phyloP scores from a whole-genome alignment of 1,140 invertebrate species.

The Acarapis woodi region DNA sequence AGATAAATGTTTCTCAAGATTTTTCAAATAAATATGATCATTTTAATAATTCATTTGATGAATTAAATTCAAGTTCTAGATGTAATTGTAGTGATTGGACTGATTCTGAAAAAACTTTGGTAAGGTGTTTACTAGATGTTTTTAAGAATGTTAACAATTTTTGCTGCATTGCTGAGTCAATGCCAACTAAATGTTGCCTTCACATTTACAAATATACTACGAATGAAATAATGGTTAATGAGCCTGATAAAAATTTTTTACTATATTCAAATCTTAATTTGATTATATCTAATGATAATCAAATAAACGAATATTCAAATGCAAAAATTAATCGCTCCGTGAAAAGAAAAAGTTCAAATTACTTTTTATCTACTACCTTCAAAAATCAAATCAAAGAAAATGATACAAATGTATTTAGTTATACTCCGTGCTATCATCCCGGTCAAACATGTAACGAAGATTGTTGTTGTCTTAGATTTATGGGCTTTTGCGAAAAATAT shows the following conservation, averaged over 20 bases:
- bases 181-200: slow-evolving; percentile 72
- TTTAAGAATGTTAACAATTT: slow-evolving; percentile 77
- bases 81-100: slow-evolving; percentile 34
- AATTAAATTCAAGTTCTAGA: too few species aligned
- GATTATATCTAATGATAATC: too few species aligned
- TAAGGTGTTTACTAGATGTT: slow-evolving; percentile 59
- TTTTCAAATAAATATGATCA: too few species aligned
- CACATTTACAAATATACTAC: slow-evolving; percentile 79
- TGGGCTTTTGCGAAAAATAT: slow-evolving; percentile 94
- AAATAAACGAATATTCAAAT: too few species aligned
- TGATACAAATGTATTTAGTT: too few species aligned
- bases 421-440: too few species aligned
- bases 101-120: slow-evolving; percentile 69
- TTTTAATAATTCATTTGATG: too few species aligned
- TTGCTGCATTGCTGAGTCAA: slow-evolving; percentile 66
- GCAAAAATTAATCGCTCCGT: slow-evolving; percentile 46
- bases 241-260: too few species aligned
- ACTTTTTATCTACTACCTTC: too few species aligned
- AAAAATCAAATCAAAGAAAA: too few species aligned
- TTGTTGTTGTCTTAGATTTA: slow-evolving; percentile 64
- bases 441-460: slow-evolving; percentile 18
- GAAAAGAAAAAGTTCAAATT: slow-evolving; percentile 42
- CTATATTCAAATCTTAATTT: too few species aligned
- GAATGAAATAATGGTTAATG: slow-evolving; percentile 47
- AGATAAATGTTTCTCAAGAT: too few species aligned